Evolutionary conservation across 1,140 invertebrate genomes (phyloP), one percentile per base, ranked within the genome.

Genomic region (Ridgeia piscesae): DNA sequence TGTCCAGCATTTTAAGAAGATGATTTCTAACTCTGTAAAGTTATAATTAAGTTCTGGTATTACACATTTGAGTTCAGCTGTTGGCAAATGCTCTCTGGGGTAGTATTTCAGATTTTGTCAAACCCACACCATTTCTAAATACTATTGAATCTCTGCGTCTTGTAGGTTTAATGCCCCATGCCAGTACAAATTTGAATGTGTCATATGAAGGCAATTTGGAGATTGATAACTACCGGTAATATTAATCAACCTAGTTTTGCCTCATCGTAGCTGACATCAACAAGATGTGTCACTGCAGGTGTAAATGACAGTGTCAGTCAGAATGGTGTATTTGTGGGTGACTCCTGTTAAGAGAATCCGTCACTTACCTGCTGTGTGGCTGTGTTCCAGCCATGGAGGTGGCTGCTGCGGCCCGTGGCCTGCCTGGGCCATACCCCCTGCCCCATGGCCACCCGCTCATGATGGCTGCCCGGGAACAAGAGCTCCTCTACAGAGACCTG

Each of bases 401-500:
- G 92, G 77, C 92, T 93, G 35, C 92, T 91, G 33, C 93, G 91
- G 34, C 35, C 17, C 34, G 34, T 1, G 48, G 77, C 11, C 33
- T 94, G 94, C 77, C 92, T 93, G n/a, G 91, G 92, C 35, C 93
- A 4, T 93, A 94, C 27, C 94, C 94, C 6, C 92, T 95, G 97
- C 98, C 34, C 93, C 95, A 14, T 92, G 93, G 17, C 93, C 94
- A 92, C 34, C 91, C 93, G 2, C 91, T 95, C 31, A 89, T 94
- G 92, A 93, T 93, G 89, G 92, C 93, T 27, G 94, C 94, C 35
- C 91, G 95, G 35, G 95, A 96, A 92, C 94, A 95, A 89, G 95
- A 96, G 91, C 92, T 94, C 97, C 97, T 95, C 88, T 95, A 95
- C 92, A 94, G 1, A 97, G 98, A 96, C 94, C 96, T 98, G 35